Evolutionary conservation across 1,140 invertebrate genomes (phyloP), one percentile per base, ranked within the genome.

Genomic region (Drosophila neocordata): DNA sequence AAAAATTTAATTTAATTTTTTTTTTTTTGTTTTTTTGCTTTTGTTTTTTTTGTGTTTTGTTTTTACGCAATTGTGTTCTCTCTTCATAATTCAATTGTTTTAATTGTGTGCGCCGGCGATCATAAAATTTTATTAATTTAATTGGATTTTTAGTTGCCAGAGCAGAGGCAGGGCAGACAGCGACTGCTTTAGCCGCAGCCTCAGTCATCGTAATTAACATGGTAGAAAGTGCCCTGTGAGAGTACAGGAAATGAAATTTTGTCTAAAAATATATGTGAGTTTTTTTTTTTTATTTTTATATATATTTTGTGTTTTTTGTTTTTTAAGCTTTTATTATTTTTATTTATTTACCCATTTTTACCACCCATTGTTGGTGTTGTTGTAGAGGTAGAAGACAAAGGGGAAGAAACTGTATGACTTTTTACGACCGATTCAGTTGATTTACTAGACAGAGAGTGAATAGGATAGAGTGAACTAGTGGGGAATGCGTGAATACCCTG

Each of bases 301-400:
- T 1, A 2, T 24, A 2, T 4, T 24, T 24, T 24, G 1, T 24
- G 4, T 51, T 9, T 57, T 6, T 53, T 11, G n/a, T 57, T 57
- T 58, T 58, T 64, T 7, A 27, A 20, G 66, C 38, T 71, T 81
- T 75, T 78, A 87, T 87, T 81, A 81, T 82, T 44, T 48, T 48
- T 87, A 85, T 88, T 85, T 88, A 88, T 88, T 87, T 82, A 82
- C 66, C 15, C 71, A 78, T 58, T 70, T 83, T 89, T 89, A 90
- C 83, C 88, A 81, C 88, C 88, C 79, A 90, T 90, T 90, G 88
- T 90, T 90, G 84, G 60, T 81, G 73, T 80, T 83, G 90, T 73
- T 90, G 90, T 90, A 88, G 85, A 90, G 80, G 68, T 66, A 41
- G 62, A 75, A 69, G 63, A 77, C 65, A 79, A 31, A 69, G 61